These are phyloP conservation scores for Lordiphosa clarofinis DNA, from an alignment of 1,140 invertebrate genomes.

Conservation along the genomic window DNA sequence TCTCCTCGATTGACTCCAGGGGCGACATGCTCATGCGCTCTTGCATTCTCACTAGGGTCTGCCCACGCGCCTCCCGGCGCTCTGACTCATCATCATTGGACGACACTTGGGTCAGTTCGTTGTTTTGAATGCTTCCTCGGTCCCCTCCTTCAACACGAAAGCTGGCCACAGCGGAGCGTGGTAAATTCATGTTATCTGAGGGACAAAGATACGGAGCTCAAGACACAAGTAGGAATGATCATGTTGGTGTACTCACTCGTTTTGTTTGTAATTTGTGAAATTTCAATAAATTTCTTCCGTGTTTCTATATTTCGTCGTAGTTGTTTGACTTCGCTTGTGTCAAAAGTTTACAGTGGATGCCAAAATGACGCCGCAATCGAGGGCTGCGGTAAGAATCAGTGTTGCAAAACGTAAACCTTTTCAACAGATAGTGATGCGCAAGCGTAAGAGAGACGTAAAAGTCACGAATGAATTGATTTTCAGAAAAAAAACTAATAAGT, in stretches of 20 bases:
- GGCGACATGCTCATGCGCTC: constrained; percentile 24
- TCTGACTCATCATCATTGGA: constrained; percentile 78
- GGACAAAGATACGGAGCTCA: neutral
- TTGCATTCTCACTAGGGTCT: constrained; percentile 47
- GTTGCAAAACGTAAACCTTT: constrained; percentile 21
- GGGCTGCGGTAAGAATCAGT: constrained; percentile 43
- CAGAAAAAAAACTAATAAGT: too few relatives aligned
- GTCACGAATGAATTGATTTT: too few relatives aligned
- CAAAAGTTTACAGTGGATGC: constrained; percentile 74
- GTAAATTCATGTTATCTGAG: constrained; percentile 49
- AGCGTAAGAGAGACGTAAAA: too few relatives aligned
- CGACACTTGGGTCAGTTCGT: constrained; percentile 32
- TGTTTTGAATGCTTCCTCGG: constrained; percentile 32
- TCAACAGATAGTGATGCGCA: too few relatives aligned
- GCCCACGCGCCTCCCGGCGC: constrained; percentile 58
- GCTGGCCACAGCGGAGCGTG: constrained; percentile 65
- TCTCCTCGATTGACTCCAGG: constrained; percentile 61
- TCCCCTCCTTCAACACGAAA: constrained; percentile 23
- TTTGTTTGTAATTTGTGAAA: neutral
- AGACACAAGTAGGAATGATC: neutral
- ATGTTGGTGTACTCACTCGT: neutral
- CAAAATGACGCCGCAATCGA: constrained; percentile 66
- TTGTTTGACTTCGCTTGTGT: constrained; percentile 48
- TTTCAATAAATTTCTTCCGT: constrained; percentile 11
- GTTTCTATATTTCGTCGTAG: constrained; percentile 30